phyloP scores from a whole-genome alignment of 2,113 vertebrate genomes.

The Jaculus jaculus region DNA sequence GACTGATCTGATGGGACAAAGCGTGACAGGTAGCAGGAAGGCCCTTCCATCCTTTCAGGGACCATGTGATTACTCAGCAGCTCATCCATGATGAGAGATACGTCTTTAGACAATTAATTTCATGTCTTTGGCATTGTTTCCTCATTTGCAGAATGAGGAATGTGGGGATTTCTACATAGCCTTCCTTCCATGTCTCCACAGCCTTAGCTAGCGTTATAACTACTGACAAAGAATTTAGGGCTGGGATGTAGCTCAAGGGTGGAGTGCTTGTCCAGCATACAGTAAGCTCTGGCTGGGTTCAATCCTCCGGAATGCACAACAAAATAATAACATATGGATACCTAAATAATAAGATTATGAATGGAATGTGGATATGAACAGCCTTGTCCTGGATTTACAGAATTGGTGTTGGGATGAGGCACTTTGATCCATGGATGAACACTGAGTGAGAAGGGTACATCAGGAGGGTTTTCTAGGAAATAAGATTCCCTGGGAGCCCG shows the following conservation, averaged over 20 bases:
- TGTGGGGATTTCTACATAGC: background rate
- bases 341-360: background rate
- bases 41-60: background rate
- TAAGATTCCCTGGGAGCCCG: background rate
- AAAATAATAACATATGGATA: background rate
- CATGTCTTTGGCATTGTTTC: background rate
- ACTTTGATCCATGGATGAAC: background rate
- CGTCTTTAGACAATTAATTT: background rate
- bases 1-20: background rate
- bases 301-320: background rate
- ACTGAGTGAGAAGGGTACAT: background rate
- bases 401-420: background rate
- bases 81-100: background rate
- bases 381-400: background rate
- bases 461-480: background rate
- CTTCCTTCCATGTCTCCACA: background rate
- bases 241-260: background rate
- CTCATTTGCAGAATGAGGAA: background rate
- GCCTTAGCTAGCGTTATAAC: background rate
- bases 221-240: background rate
- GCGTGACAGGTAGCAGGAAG: background rate
- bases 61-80: background rate
- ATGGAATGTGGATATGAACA: background rate
- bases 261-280: background rate
- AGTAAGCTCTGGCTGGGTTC: background rate